Evolutionary conservation across 2,113 vertebrate genomes (phyloP).

Genomic region (Rhabdomys dilectus): DNA sequence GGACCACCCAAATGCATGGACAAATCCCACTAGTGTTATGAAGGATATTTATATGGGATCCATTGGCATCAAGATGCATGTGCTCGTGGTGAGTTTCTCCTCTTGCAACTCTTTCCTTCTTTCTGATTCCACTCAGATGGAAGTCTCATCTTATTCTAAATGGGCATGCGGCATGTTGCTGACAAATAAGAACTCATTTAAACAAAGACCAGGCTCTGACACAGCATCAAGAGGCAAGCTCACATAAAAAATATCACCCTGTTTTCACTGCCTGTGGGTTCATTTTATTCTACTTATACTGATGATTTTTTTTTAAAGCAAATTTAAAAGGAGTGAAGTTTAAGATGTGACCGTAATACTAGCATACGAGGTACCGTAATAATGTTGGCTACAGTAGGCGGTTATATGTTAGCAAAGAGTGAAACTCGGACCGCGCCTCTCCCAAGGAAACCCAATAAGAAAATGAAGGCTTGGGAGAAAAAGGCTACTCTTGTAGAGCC

Average conservation of each 20-base stretch:
- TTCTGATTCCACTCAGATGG: not conserved
- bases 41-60: not conserved
- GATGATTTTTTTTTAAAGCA: not conserved
- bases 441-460: not conserved
- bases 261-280: not conserved
- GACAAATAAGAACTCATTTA: slow-evolving; percentile 5
- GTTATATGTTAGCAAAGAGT: not conserved
- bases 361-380: not conserved
- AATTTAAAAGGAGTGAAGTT: slow-evolving; percentile 5
- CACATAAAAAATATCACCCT: not conserved
- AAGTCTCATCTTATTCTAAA: not conserved
- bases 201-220: not conserved
- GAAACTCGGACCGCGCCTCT: not conserved
- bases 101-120: not conserved
- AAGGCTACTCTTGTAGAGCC: not conserved
- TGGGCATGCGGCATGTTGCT: not conserved
- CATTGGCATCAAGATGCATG: not conserved
- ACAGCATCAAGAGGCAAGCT: not conserved
- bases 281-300: not conserved
- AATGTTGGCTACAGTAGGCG: not conserved
- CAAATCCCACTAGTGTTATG: not conserved
- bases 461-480: not conserved
- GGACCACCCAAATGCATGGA: not conserved
- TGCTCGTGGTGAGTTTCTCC: not conserved
- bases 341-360: not conserved